phyloP scores from a whole-genome alignment of 1,140 invertebrate species.

The Probaryconus sp. region DNA sequence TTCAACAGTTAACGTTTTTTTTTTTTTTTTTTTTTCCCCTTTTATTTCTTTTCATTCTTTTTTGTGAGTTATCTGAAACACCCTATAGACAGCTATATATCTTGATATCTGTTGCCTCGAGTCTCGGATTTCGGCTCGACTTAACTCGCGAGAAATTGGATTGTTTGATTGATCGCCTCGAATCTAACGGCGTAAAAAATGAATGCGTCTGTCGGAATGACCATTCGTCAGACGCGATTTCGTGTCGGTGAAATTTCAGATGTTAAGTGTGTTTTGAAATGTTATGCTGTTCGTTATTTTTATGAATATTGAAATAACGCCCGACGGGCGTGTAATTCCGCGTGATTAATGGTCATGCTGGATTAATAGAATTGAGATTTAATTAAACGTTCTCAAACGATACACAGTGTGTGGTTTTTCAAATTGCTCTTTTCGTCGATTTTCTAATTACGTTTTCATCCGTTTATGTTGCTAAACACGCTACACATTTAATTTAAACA shows the following conservation, averaged over 20 bases:
- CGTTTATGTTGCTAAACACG: no score
- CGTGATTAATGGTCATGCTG: slow-evolving; percentile 28
- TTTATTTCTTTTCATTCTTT: no score
- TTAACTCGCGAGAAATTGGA: slow-evolving; percentile 51
- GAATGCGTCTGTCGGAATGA: slow-evolving; percentile 14
- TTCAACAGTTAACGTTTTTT: no score
- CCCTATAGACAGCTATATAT: no score
- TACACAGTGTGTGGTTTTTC: no score
- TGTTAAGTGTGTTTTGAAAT: slow-evolving; percentile 35
- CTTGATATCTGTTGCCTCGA: slow-evolving; percentile 9
- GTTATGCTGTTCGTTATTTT: slow-evolving; percentile 25
- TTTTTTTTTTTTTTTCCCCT: no score
- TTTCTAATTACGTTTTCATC: no score
- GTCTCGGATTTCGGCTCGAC: slow-evolving; percentile 8
- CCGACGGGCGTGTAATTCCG: slow-evolving; percentile 25
- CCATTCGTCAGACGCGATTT: slow-evolving; percentile 27
- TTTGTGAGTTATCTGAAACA: no score
- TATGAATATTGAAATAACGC: slow-evolving; percentile 44
- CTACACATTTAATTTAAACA: no score
- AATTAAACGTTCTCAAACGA: slow-evolving; percentile 37
- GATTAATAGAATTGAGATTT: slow-evolving; percentile 37
- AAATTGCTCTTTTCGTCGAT: no score
- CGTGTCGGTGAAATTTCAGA: slow-evolving; percentile 33
- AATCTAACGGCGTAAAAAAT: slow-evolving; percentile 36
- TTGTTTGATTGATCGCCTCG: slow-evolving; percentile 50